Conservation (phyloP, 2,888 invertebrate species). For the Ariolimax columbianus region DNA sequence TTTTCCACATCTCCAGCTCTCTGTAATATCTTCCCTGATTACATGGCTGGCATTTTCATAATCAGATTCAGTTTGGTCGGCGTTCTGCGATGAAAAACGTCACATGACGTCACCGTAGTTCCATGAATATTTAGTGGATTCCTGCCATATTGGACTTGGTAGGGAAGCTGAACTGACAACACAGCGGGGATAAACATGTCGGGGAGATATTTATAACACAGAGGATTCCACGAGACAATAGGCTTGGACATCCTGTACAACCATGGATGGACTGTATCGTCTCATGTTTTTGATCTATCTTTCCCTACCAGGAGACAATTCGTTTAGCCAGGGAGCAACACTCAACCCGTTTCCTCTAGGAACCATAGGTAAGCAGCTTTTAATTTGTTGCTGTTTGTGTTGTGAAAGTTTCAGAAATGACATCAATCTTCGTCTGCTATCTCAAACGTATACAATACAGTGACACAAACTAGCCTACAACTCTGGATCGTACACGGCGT, state of each 20-base stretch:
- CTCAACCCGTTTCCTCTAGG: slow-evolving; percentile 52
- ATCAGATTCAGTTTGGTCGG: slow-evolving; percentile 38
- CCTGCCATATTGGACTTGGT: slow-evolving; percentile 62
- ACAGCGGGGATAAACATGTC: slow-evolving; percentile 37
- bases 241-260: slow-evolving; percentile 1
- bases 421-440: too few relatives aligned
- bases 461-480: too few relatives aligned
- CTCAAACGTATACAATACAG: too few relatives aligned
- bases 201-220: slow-evolving; percentile 18
- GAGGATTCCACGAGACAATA: slow-evolving; percentile 23
- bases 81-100: slow-evolving; percentile 37
- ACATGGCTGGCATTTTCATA: slow-evolving; percentile 48
- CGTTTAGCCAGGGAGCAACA: slow-evolving; percentile 13
- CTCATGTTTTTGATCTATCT: slow-evolving; percentile 17
- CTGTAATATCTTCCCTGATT: slow-evolving; percentile 30
- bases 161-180: slow-evolving; percentile 33
- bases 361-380: slow-evolving; percentile 51
- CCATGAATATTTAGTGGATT: slow-evolving; percentile 63
- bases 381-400: slow-evolving; percentile 1
- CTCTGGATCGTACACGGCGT: too few relatives aligned
- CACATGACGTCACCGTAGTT: slow-evolving; percentile 28
- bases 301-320: slow-evolving; percentile 14
- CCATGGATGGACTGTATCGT: slow-evolving; percentile 31
- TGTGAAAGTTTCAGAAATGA: too few relatives aligned
- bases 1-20: slow-evolving; percentile 17